Conservation (phyloP, 2,797 vertebrate genomes). For the Lagodon rhomboides region DNA sequence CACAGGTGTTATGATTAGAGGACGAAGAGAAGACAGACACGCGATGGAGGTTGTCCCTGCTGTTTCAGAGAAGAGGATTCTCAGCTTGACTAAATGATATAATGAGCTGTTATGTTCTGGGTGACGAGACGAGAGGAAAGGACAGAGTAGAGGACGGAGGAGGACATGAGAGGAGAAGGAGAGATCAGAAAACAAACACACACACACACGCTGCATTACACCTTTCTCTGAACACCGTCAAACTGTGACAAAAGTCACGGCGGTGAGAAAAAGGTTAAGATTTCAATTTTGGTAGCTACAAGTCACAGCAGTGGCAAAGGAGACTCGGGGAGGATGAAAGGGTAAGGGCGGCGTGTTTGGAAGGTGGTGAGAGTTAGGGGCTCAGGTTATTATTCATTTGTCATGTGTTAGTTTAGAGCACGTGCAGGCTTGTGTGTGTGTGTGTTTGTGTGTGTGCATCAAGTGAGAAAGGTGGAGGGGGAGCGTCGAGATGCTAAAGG, state of each 20-base stretch:
- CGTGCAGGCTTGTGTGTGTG: constrained; percentile 16
- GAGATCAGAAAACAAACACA: constrained; percentile 52
- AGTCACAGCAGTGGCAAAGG: constrained; percentile 62
- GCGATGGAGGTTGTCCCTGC: constrained; percentile 72
- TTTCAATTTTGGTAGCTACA: constrained; percentile 71
- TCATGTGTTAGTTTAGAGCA: constrained; percentile 71
- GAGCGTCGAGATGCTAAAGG: constrained; percentile 79
- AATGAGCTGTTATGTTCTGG: constrained; percentile 80
- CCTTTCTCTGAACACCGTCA: constrained; percentile 55
- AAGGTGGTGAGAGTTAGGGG: constrained; percentile 49
- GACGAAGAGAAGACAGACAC: constrained; percentile 75
- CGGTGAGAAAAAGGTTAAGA: constrained; percentile 77
- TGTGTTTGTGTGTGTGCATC: constrained; percentile 37
- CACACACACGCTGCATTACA: constrained; percentile 27
- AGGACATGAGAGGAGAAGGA: constrained; percentile 48
- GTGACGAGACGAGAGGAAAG: constrained; percentile 77
- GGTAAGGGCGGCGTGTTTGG: constrained; percentile 46
- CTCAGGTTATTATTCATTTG: constrained; percentile 83
- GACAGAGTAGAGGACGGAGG: constrained; percentile 67
- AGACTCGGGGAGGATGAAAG: constrained; percentile 54
- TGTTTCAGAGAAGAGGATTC: constrained; percentile 77
- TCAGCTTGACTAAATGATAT: constrained; percentile 83
- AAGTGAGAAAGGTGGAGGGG: constrained; percentile 70
- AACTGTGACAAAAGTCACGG: constrained; percentile 75
- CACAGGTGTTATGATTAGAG: constrained; percentile 78